Base-by-base conservation (phyloP, 2,888 invertebrate genomes). In the Rotaria socialis region DNA sequence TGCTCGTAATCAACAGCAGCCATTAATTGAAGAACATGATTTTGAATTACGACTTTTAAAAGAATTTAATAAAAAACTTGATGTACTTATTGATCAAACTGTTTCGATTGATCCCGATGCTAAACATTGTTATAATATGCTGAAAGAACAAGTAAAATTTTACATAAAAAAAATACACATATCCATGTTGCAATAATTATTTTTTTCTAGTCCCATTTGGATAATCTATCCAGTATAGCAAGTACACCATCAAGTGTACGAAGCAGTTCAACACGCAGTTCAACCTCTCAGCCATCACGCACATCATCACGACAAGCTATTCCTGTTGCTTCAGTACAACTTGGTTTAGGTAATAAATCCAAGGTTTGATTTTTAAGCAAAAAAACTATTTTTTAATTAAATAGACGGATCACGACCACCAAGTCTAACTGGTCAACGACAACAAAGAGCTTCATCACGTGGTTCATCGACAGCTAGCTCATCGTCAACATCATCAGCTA, bases 401-500 rank as follows among this genome's bases (percentile, higher is more conserved):
- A 11, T 43, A 80, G 80, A 43, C 47, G 80, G 47, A n/a, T 47
- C 80, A 47, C 8, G 80, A n/a, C 80, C 80, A 47, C 80, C 80
- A 47, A 80, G 47, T 80, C n/a, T n/a, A 24, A 14, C 22, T 67
- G 67, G 11, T 35, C n/a, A 27, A 35, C 16, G 67, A 27, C 67
- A 67, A n/a, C n/a, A n/a, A 35, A 67, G 67, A 67, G 27, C n/a
- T 27, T 47, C 80, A 47, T 80, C 80, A 47, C 43, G 80, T 47
- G 80, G 80, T n/a, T 80, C 80, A n/a, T 80, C 80, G 24, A 80
- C 80, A 80, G 80, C 80, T 47, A 80, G 80, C 47, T 80, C 80
- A 80, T 47, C 80, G 6, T 80, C 80, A 11, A 10, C 24, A 80
- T 80, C 80, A 67, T 67, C 67, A 55, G 55, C 55, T 4, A 55